Percentiles rank a stretch among this genome's conserved stretches.
Evolutionary conservation across 2,888 invertebrate genomes (phyloP).

Genomic region (Thereva nobilitata): DNA sequence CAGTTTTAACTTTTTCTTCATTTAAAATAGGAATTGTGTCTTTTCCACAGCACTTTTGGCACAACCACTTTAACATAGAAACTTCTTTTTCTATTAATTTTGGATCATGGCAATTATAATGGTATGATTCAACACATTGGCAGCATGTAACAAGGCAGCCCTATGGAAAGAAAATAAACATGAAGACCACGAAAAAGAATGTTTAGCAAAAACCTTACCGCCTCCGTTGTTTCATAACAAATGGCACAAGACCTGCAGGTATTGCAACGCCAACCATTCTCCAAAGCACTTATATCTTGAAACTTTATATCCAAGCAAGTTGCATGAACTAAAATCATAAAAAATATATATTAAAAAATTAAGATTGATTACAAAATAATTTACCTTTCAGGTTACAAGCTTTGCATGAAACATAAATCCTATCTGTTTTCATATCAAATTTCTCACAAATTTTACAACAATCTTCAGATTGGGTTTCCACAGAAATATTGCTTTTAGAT

Average conservation of each 20-base stretch:
- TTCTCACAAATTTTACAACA: conserved; percentile 40
- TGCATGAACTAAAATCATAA: conserved; percentile 64
- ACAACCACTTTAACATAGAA: conserved; percentile 71
- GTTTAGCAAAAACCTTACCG: conserved; percentile 61
- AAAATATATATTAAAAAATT: not conserved
- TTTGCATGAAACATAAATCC: conserved; percentile 35
- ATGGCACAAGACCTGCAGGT: conserved; percentile 86
- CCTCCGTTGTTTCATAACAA: conserved; percentile 77
- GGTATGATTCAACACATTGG: conserved; percentile 83
- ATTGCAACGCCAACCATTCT: conserved; percentile 77
- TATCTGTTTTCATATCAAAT: conserved; percentile 30
- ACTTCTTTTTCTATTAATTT: conserved; percentile 64
- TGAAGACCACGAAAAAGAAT: not conserved
- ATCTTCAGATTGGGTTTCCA: conserved; percentile 8
- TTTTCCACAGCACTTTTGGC: conserved; percentile 64
- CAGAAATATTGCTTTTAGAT: not conserved
- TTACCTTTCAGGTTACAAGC: conserved; percentile 35
- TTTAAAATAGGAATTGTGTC: not conserved
- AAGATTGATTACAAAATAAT: not conserved
- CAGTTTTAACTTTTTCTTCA: no score
- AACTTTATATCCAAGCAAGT: conserved; percentile 71
- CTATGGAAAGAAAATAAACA: conserved; percentile 55
- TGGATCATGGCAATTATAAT: conserved; percentile 78
- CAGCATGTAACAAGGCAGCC: conserved; percentile 77
- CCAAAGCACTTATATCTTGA: conserved; percentile 64